A percentile compares a stretch with the other conserved stretches of the same genome.
These are phyloP conservation scores for Octonoba sinensis DNA, from an alignment of 2,888 invertebrate species.

Conservation along the genomic window DNA sequence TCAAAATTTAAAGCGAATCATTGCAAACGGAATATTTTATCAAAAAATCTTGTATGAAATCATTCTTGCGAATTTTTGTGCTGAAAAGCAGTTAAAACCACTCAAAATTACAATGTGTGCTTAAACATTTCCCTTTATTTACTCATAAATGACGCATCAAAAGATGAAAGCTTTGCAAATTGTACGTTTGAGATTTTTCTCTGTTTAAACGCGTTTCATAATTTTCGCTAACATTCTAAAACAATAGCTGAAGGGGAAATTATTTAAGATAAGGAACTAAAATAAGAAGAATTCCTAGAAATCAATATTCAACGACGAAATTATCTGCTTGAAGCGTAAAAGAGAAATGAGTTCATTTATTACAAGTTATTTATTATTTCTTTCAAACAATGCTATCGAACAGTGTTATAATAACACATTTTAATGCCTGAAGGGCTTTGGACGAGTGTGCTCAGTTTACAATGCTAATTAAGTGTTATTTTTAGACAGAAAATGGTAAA, in stretches of 20 bases:
- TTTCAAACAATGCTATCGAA: conserved; percentile 6
- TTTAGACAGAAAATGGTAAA: conserved; percentile 7
- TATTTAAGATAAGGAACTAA: background rate
- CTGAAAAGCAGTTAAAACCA: too few species aligned
- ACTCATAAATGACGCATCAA: too few species aligned
- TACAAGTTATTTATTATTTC: conserved; percentile 42
- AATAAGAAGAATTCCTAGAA: conserved; percentile 13
- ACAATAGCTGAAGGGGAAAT: background rate
- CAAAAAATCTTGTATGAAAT: too few species aligned
- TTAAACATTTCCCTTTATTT: too few species aligned
- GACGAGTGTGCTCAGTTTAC: conserved; percentile 9
- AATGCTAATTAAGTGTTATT: conserved; percentile 48
- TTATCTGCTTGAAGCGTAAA: conserved; percentile 31
- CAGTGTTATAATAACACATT: conserved; percentile 30
- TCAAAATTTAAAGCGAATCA: too few species aligned
- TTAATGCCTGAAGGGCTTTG: conserved; percentile 15
- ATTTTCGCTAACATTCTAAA: background rate
- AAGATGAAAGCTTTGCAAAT: too few species aligned
- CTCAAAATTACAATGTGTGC: too few species aligned
- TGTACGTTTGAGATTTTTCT: too few species aligned
- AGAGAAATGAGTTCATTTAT: conserved; percentile 39
- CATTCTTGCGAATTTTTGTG: too few species aligned
- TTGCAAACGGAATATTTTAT: too few species aligned
- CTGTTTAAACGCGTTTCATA: background rate
- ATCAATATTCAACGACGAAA: conserved; percentile 46